Evolutionary conservation across 1,140 invertebrate genomes (phyloP).

Genomic region (Diprion similis): DNA sequence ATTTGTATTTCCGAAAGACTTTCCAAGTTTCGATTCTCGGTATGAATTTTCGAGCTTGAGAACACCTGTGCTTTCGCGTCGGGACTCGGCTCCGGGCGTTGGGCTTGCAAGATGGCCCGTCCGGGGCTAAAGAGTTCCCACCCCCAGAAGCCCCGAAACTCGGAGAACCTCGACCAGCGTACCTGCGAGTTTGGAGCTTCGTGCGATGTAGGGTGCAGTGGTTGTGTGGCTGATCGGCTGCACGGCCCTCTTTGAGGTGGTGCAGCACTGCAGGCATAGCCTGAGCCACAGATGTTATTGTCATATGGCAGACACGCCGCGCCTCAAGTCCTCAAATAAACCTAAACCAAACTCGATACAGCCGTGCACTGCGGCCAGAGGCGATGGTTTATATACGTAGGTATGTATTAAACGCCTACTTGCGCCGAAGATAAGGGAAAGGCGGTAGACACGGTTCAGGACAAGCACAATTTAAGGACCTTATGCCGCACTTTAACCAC

Average conservation of each 20-base stretch:
- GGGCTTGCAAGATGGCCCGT: slow-evolving; percentile 47
- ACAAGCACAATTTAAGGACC: too few relatives aligned
- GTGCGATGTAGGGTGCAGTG: not conserved
- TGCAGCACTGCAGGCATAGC: slow-evolving; percentile 12
- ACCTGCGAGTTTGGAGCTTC: not conserved
- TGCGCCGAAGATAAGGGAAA: too few relatives aligned
- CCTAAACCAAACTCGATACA: not conserved
- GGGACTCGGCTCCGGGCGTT: slow-evolving; percentile 35
- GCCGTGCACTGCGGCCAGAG: not conserved
- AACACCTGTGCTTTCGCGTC: slow-evolving; percentile 27
- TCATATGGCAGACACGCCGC: slow-evolving; percentile 51
- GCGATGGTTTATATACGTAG: too few relatives aligned
- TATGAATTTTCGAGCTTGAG: slow-evolving; percentile 9
- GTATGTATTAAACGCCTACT: too few relatives aligned
- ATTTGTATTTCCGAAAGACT: too few relatives aligned
- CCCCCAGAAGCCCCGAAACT: not conserved
- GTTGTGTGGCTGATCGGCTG: not conserved
- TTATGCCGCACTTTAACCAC: too few relatives aligned
- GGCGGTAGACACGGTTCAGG: too few relatives aligned
- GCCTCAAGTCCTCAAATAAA: slow-evolving; percentile 18
- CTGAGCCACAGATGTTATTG: slow-evolving; percentile 54
- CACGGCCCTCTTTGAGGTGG: slow-evolving; percentile 14
- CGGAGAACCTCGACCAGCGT: not conserved
- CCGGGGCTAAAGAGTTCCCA: slow-evolving; percentile 9
- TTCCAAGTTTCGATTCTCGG: too few relatives aligned